Conservation (phyloP, 2,888 invertebrate species). For the Synergus japonicus region DNA sequence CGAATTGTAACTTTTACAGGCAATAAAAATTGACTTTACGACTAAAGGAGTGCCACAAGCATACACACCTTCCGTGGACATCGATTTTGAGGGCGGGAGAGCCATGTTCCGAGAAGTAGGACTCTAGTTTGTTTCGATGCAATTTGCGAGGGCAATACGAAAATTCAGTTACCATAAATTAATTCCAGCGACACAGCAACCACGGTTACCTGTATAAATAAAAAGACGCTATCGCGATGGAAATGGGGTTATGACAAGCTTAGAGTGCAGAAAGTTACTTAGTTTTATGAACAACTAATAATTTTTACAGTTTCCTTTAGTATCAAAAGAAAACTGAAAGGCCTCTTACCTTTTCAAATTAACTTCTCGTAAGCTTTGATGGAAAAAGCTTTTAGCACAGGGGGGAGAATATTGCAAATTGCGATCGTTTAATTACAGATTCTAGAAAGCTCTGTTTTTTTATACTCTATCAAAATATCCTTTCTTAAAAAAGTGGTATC, state of each 20-base stretch:
- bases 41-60: slow-evolving; percentile 12
- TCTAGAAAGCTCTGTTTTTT: background rate
- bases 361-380: background rate
- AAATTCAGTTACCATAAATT: slow-evolving; percentile 29
- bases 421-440: background rate
- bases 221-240: background rate
- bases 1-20: background rate
- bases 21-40: slow-evolving; percentile 2
- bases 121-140: slow-evolving; percentile 16
- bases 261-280: no score
- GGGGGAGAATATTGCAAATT: background rate
- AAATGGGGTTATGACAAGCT: no score
- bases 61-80: background rate
- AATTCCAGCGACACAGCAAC: background rate
- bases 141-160: slow-evolving; percentile 29
- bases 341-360: background rate
- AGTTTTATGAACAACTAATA: no score
- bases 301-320: background rate
- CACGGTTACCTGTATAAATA: background rate
- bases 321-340: background rate
- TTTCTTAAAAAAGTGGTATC: no score
- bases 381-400: background rate
- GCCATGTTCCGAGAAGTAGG: background rate
- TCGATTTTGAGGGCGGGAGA: background rate
- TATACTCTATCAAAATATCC: no score